Percentiles rank a stretch among this genome's conserved stretches.
These are phyloP conservation scores for Aphidius gifuensis DNA, from an alignment of 1,140 invertebrate genomes.

Conservation along the genomic window DNA sequence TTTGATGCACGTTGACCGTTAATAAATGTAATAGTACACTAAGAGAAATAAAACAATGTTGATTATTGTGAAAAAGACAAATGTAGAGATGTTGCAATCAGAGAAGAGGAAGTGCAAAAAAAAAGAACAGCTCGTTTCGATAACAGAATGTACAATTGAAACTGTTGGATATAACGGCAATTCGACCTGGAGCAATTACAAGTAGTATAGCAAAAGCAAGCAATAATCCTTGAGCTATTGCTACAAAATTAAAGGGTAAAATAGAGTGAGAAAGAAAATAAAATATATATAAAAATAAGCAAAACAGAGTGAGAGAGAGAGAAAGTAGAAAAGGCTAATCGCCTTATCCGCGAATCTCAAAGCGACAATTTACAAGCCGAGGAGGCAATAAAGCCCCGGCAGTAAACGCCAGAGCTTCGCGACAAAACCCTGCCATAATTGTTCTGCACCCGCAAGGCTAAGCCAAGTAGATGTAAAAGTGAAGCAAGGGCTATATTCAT, in stretches of 20 bases:
- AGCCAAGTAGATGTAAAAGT: conserved; percentile 13
- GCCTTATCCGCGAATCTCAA: conserved; percentile 24
- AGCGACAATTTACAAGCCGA: conserved; percentile 27
- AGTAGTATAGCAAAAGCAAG: conserved; percentile 6
- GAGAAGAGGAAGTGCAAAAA: background rate
- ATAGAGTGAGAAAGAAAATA: background rate
- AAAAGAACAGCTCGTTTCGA: background rate
- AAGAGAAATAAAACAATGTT: too few species aligned
- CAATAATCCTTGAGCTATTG: too few species aligned
- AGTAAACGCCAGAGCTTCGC: conserved; percentile 18
- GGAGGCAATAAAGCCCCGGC: conserved; percentile 20
- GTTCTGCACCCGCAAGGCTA: conserved; percentile 9
- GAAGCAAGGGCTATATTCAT: background rate
- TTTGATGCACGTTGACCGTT: too few species aligned
- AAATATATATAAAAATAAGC: background rate
- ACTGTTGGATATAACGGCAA: background rate
- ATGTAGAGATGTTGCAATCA: too few species aligned
- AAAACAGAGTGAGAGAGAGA: background rate
- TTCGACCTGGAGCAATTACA: conserved; percentile 12
- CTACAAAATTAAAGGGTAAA: too few species aligned
- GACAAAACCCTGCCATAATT: conserved; percentile 22
- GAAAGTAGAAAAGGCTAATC: conserved; percentile 24
- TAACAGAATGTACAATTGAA: conserved; percentile 14
- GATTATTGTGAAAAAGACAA: too few species aligned
- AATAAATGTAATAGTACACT: too few species aligned